phyloP scores from a whole-genome alignment of 2,888 invertebrate species.

The Lepidochitona cinerea region DNA sequence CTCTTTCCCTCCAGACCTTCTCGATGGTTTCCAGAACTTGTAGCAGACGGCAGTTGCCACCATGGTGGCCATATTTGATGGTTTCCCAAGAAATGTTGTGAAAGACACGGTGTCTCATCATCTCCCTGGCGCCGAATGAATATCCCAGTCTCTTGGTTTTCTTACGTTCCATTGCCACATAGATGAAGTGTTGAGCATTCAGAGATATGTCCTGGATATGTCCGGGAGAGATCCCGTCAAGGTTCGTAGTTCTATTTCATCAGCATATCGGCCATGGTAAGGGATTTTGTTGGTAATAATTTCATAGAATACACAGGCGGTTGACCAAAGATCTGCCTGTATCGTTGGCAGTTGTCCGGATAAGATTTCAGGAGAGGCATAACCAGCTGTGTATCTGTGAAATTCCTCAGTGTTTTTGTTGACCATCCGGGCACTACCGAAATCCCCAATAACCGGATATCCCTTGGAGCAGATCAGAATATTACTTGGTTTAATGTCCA shows the following conservation, averaged over 20 bases:
- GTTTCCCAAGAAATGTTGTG: neutral
- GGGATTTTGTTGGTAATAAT: neutral
- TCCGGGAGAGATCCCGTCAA: neutral
- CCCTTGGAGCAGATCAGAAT: neutral
- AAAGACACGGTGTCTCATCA: neutral
- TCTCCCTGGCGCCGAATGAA: neutral
- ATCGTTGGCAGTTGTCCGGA: neutral
- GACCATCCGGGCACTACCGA: neutral
- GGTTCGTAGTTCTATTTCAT: neutral
- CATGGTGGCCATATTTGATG: neutral
- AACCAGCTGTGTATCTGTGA: neutral
- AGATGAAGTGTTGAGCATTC: neutral
- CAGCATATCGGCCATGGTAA: neutral
- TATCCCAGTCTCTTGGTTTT: neutral
- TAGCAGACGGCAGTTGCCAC: neutral
- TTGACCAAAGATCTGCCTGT: neutral
- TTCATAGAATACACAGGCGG: neutral
- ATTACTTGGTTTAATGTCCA: slow-evolving; percentile 7
- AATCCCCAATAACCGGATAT: neutral
- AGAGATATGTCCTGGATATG: neutral
- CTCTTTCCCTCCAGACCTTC: neutral
- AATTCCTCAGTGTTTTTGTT: no score
- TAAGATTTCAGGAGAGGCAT: neutral
- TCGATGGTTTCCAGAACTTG: neutral
- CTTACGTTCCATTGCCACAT: neutral